Evolutionary conservation across 2,888 invertebrate genomes (phyloP), one percentile per base, ranked within the genome.

Genomic region (Watsonalla binaria): DNA sequence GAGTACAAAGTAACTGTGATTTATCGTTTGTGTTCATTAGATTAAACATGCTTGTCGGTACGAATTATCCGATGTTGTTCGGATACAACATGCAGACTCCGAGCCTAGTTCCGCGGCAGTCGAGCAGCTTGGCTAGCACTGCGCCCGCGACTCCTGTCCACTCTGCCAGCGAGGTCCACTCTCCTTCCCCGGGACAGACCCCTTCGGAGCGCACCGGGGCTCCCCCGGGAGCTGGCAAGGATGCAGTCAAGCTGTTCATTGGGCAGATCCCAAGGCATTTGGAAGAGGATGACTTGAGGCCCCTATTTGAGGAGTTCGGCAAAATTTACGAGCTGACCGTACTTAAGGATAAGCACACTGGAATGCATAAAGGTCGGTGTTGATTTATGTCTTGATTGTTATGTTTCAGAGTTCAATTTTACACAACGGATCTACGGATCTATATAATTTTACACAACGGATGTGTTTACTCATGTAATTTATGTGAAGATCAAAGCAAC

Each of bases 281-380:
- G 56, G 96, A 96, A 76, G 98, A 97, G 78, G 95, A 95, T 55
- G 96, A 97, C 74, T 92, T 98, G 35, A 92, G 97, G 52, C 97
- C 97, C 42, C 95, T 98, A 93, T 97, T 98, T 82, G 97, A 97
- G 84, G 95, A 96, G 84, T 98, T 96, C 74, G 97, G 98, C 54
- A 96, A 96, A 84, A 97, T 98, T 79, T 97, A 97, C 87, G 98
- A 98, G 92, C 95, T 98, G 78, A 97, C 97, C 60, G 96, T 98
- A 57, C 94, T 98, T 69, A 97, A 97, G 92, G 98, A 98, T 86
- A 96, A 97, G 81, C 96, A 96, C 92, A 98, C 97, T 56, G 98
- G 98, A 63, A 96, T 97, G 94, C 98, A 98, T 86, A 98, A 98
- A 94, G 97, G 97, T 96, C 79, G 82, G 92, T 77, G 54, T 62